Evolutionary conservation across 2,888 invertebrate species (phyloP).

Genomic region (Acanthoscelides obtectus): DNA sequence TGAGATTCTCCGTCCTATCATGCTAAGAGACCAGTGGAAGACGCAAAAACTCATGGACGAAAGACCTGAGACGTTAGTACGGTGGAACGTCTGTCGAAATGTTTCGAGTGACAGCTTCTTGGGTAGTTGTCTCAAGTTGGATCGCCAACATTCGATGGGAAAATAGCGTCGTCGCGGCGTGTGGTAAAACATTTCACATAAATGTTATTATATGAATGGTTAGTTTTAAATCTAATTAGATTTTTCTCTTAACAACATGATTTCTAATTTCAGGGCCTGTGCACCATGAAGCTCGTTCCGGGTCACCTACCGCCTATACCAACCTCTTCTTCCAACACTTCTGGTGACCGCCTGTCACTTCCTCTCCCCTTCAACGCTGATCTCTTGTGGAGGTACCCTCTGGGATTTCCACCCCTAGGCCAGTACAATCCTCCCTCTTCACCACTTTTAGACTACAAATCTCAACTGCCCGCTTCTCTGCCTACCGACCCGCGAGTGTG

Average conservation of each 20-base stretch:
- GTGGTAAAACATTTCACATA: too few relatives aligned
- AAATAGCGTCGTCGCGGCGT: too few relatives aligned
- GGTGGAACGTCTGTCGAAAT: too few relatives aligned
- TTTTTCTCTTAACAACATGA: background rate
- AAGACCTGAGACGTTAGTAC: too few relatives aligned
- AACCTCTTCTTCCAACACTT: conserved; percentile 29
- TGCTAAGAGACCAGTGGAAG: too few relatives aligned
- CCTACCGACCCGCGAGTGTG: conserved; percentile 86
- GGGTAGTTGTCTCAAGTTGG: too few relatives aligned
- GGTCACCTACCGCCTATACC: conserved; percentile 46
- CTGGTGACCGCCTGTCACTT: conserved; percentile 69
- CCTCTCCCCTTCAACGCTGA: conserved; percentile 79
- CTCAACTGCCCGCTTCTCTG: conserved; percentile 76
- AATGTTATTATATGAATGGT: too few relatives aligned
- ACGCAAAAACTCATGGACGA: too few relatives aligned
- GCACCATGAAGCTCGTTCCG: conserved; percentile 54
- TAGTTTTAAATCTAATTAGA: conserved; percentile 20
- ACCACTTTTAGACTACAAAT: conserved; percentile 79
- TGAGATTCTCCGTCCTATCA: too few relatives aligned
- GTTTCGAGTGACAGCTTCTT: too few relatives aligned
- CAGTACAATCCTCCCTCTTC: conserved; percentile 59
- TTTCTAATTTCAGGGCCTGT: background rate
- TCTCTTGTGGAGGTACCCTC: conserved; percentile 82
- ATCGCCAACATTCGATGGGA: too few relatives aligned
- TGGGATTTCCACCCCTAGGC: conserved; percentile 66